These are phyloP conservation scores for Hymenochirus boettgeri DNA, from an alignment of 2,113 vertebrate species.

Conservation along the genomic window DNA sequence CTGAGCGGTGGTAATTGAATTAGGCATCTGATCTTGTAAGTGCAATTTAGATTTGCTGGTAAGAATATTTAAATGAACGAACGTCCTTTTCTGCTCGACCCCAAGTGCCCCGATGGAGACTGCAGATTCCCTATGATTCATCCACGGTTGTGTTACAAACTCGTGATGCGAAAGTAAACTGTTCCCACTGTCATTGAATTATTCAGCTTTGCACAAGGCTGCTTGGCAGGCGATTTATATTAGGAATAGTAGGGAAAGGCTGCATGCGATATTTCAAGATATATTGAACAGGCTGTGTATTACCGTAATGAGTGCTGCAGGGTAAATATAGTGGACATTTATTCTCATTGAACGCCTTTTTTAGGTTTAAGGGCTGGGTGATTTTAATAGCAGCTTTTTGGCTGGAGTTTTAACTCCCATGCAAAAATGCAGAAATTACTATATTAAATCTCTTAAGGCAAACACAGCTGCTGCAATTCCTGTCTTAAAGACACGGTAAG, in stretches of 20 bases:
- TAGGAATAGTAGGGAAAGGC: slow-evolving; percentile 7
- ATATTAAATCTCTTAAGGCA: no score
- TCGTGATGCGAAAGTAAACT: slow-evolving; percentile 26
- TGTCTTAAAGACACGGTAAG: no score
- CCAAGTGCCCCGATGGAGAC: neutral
- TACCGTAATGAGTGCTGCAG: no score
- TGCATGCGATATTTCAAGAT: slow-evolving; percentile 11
- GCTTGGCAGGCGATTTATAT: slow-evolving; percentile 5
- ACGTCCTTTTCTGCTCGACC: neutral
- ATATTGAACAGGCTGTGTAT: neutral
- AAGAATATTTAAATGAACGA: slow-evolving; percentile 26
- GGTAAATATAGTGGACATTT: no score
- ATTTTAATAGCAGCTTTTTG: no score
- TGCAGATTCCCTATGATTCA: neutral
- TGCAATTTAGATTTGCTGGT: neutral
- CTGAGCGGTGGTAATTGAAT: neutral
- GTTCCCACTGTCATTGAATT: slow-evolving; percentile 10
- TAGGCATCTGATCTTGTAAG: slow-evolving; percentile 14
- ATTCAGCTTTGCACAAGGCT: slow-evolving; percentile 14
- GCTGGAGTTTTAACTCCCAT: no score
- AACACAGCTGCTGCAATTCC: no score
- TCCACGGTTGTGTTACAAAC: slow-evolving; percentile 5
- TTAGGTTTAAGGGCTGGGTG: no score
- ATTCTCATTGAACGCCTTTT: no score
- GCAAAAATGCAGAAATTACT: no score